phyloP scores from a whole-genome alignment of 92 coral and sea anemone species.

The Metridium senile region DNA sequence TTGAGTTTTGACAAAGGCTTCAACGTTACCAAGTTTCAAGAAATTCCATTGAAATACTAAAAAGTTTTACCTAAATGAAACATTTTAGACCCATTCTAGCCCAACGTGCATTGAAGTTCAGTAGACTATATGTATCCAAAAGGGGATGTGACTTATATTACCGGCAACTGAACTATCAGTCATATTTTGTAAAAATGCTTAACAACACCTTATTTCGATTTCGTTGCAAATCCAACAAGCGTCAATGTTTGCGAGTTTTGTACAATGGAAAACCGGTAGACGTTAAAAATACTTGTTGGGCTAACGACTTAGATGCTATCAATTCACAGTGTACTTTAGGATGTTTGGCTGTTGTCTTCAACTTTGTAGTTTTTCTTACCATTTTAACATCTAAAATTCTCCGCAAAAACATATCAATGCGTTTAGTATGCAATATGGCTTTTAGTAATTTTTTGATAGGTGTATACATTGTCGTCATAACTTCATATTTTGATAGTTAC shows the following conservation, averaged over 20 bases:
- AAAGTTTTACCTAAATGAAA: no score
- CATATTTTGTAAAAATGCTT: neutral
- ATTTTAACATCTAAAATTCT: conserved; percentile 1
- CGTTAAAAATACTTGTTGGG: conserved; percentile 2
- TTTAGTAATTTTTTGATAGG: conserved; percentile 30
- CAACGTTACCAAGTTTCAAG: no score
- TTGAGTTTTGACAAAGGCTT: no score
- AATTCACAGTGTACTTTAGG: conserved; percentile 22
- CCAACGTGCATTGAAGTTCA: conserved; percentile 1
- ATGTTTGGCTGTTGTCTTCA: conserved; percentile 14
- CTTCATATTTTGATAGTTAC: conserved; percentile 7
- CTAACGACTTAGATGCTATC: no score
- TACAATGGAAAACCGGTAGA: neutral
- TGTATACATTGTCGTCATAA: conserved; percentile 24
- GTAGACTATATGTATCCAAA: no score
- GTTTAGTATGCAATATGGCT: conserved; percentile 39
- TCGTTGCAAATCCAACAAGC: neutral
- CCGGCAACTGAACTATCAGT: neutral
- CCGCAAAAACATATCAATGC: conserved; percentile 30
- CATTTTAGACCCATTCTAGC: no score
- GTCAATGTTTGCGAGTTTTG: neutral
- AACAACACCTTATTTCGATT: neutral
- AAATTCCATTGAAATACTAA: no score
- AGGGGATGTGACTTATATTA: neutral
- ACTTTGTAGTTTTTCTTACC: conserved; percentile 16